Conservation (phyloP, 2,113 vertebrate genomes). For the Gorsachius goisagi region DNA sequence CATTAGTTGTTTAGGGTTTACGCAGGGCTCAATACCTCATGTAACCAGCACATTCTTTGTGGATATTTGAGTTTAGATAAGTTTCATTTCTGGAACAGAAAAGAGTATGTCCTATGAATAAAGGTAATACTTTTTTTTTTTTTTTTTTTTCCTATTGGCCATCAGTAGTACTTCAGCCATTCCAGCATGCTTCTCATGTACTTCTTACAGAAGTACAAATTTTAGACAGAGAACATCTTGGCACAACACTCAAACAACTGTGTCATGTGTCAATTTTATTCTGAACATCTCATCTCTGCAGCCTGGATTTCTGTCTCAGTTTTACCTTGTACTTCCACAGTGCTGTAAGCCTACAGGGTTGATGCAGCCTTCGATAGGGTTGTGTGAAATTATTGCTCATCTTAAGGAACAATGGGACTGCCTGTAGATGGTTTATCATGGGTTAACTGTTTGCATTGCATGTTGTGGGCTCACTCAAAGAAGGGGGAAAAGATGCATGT, state of each 20-base stretch:
- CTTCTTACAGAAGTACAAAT: neutral
- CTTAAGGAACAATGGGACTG: neutral
- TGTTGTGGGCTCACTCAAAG: neutral
- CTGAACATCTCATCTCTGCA: neutral
- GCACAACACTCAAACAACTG: neutral
- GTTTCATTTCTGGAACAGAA: neutral
- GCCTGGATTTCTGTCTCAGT: neutral
- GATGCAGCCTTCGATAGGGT: neutral
- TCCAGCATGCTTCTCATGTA: neutral
- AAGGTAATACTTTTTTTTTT: neutral
- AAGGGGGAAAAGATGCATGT: neutral
- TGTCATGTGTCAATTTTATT: neutral
- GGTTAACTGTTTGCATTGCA: neutral
- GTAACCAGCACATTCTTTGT: neutral
- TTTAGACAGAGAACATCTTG: neutral
- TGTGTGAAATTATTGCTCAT: neutral
- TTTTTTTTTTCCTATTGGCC: neutral
- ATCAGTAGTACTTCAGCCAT: neutral
- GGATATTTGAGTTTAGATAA: neutral
- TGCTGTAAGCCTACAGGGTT: neutral
- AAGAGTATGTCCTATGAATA: neutral
- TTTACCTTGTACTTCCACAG: neutral
- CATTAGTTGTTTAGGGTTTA: neutral
- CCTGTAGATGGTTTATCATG: neutral
- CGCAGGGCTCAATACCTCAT: neutral